Base-by-base conservation (phyloP, 1,140 invertebrate genomes). In the Apis cerana region DNA sequence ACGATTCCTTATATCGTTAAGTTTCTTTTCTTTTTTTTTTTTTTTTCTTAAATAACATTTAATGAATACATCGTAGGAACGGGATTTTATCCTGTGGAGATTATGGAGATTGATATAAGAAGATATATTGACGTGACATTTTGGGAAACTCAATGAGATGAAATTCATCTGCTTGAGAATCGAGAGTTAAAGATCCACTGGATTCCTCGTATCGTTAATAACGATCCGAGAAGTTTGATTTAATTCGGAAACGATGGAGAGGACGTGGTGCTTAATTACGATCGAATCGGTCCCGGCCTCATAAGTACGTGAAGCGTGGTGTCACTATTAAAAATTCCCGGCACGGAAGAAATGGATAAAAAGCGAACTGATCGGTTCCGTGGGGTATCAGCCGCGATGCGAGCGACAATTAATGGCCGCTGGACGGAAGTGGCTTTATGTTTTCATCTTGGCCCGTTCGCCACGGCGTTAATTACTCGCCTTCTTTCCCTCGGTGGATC, bases 351-450 rank as follows among this genome's bases (percentile, higher is more conserved):
- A 61, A 75, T 75, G 13, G 71, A 61, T 61, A 75, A 75, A 75
- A 75, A 75, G 71, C 71, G 71, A 75, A 61, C 71, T 8, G 71
- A 75, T 75, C 71, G 56, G 71, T n/a, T 75, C 71, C 58, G n/a
- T 58, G 56, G 71, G 33, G 71, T 75, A 75, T 61, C 71, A 59
- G 5, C 48, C 21, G 48, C 48, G 67, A 50, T 69, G 67, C 67
- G 12, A 48, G 81, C 50, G 84, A 81, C 59, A 81, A 81, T 81
- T 81, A 78, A 86, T 88, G 79, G 56, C 85, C 59, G 70, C 81
- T 33, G 52, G 61, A 70, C 77, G 77, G 77, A 80, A 80, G 69
- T 61, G n/a, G 48, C 67, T 72, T 80, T 80, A 80, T 80, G 77
- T 80, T 80, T 80, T 80, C 77, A 80, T 80, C 77, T 72, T 52